phyloP scores from a whole-genome alignment of 1,140 invertebrate genomes.

The Rhopalosiphum padi region DNA sequence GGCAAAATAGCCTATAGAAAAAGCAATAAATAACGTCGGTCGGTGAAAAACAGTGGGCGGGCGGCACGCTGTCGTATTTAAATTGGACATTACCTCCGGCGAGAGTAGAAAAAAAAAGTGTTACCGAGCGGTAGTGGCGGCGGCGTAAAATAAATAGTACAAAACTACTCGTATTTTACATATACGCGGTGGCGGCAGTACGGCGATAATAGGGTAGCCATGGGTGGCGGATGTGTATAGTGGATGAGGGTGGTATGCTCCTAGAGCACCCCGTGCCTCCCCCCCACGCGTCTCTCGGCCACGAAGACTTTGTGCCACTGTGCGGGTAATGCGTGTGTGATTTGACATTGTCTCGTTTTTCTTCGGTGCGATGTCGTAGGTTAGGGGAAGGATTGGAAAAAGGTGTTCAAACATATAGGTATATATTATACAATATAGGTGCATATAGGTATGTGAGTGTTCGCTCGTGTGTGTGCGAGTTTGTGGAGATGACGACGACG shows the following conservation, averaged over 20 bases:
- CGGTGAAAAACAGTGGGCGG: not conserved
- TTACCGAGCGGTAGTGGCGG: not conserved
- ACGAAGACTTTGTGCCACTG: not conserved
- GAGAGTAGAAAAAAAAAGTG: slow-evolving; percentile 15
- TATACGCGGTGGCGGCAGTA: not conserved
- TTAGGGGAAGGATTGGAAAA: not conserved
- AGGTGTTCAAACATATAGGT: not conserved
- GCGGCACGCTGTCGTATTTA: slow-evolving; percentile 45
- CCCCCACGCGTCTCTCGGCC: not conserved
- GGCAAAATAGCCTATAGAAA: slow-evolving; percentile 43
- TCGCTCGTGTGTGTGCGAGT: not conserved
- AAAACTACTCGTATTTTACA: slow-evolving; percentile 46
- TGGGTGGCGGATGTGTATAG: not conserved
- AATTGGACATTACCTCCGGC: slow-evolving; percentile 56
- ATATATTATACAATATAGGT: not conserved
- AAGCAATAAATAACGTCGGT: slow-evolving; percentile 52
- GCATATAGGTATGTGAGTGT: not conserved
- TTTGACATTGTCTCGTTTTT: slow-evolving; percentile 51
- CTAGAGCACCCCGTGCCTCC: not conserved
- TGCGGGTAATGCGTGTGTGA: not conserved
- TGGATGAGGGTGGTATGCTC: not conserved
- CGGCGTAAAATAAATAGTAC: slow-evolving; percentile 47
- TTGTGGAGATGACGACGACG: not conserved
- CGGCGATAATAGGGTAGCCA: not conserved
- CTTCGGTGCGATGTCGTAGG: not conserved